phyloP scores from a whole-genome alignment of 35 echinoderm and acorn worm genomes.

The Hemicentrotus pulcherrimus region DNA sequence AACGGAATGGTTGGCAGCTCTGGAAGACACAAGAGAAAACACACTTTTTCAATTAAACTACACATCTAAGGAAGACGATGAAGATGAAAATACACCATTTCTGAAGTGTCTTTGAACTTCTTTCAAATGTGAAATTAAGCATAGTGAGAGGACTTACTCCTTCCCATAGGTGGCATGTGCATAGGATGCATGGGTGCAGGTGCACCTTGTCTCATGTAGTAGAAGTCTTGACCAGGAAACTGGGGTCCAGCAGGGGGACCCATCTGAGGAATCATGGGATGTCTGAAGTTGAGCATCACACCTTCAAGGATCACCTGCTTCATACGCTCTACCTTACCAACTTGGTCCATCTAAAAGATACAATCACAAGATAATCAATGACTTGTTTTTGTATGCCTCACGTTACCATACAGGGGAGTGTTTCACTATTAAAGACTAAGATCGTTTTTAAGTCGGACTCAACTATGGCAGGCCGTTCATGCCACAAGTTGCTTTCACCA shows the following conservation, averaged over 20 bases:
- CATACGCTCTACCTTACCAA: constrained; percentile 98
- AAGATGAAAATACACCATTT: too few species aligned
- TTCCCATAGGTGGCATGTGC: constrained; percentile 61
- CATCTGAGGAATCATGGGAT: constrained; percentile 67
- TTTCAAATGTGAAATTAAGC: neutral
- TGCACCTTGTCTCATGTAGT: constrained; percentile 76
- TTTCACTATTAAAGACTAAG: too few species aligned
- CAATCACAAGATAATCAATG: neutral
- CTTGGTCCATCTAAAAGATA: constrained; percentile 78
- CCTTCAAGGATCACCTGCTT: constrained; percentile 89
- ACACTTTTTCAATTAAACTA: too few species aligned
- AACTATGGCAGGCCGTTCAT: too few species aligned
- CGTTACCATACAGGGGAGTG: too few species aligned
- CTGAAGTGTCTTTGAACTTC: too few species aligned
- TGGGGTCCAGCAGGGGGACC: constrained; percentile 47
- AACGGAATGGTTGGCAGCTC: too few species aligned
- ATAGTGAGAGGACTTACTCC: constrained; percentile 37
- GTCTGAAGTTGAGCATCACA: constrained; percentile 68
- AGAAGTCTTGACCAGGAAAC: constrained; percentile 74
- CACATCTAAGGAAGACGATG: too few species aligned
- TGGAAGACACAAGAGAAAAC: too few species aligned
- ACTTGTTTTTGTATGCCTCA: too few species aligned
- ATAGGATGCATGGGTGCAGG: constrained; percentile 65
- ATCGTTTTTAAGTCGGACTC: too few species aligned
- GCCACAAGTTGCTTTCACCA: too few species aligned